Evolutionary conservation across 37 sponge, comb jelly and placozoan genomes (phyloP), one percentile per base, ranked within the genome.

Genomic region (Cladorhizidae sp.): DNA sequence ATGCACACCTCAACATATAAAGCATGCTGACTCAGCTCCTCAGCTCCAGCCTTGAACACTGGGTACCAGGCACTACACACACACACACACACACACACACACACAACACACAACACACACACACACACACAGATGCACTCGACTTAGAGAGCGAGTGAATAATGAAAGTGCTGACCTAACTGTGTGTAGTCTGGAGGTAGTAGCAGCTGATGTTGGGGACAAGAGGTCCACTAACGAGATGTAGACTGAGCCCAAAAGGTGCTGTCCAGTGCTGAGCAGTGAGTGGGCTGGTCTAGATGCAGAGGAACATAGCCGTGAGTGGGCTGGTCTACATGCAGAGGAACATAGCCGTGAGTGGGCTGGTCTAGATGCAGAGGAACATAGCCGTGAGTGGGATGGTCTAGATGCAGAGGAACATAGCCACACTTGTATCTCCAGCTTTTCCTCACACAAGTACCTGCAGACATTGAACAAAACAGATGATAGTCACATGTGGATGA

Each of bases 381-480:
- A 59, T 22, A 32, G 54, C 94, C 94, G n/a, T n/a, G n/a, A n/a
- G n/a, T n/a, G n/a, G n/a, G n/a, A 38, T 21, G 93, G 89, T 18
- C 67, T 80, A 52, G 74, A 23, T 0, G 36, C 28, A 17, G 41
- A 29, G 18, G 57, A 74, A 57, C 80, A 59, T 22, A 32, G 54
- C 94, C 94, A 94, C 70, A 90, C 80, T 57, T 94, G 91, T 3
- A 94, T 62, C 79, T 94, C 94, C 29, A 94, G 64, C 14, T 55
- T 31, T 70, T 94, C 94, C 75, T 94, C 94, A n/a, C 58, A 72
- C 70, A 94, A n/a, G 59, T 90, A 94, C 94, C 94, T 91, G 83
- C 62, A 67, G 2, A 33, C 42, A n/a, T 35, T 35, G 17, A n/a
- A n/a, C n/a, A n/a, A n/a, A n/a, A n/a, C 20, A 38, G 9, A 29